Base-by-base conservation (phyloP, 1,140 invertebrate species). In the Aphidius ervi region DNA sequence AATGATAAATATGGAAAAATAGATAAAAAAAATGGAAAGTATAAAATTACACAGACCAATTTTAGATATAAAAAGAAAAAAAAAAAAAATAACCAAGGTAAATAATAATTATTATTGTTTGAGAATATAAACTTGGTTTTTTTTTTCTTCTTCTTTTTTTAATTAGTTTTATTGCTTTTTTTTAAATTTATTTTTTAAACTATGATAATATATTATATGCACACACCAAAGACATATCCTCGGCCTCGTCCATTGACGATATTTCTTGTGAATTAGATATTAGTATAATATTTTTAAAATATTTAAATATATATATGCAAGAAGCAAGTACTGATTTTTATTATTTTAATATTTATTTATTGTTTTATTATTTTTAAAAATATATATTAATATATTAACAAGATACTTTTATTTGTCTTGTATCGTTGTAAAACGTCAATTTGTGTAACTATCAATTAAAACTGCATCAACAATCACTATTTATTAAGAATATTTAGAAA, bases 401-500 rank as follows among this genome's bases (percentile, higher is more conserved):
- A 40, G 31, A 58, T 62, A 55, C 58, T 50, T 45, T 58, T 53
- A 48, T 58, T 59, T 56, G 59, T 54, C 48, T 58, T 60, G 52
- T 61, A 47, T 61, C 47, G 53, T 55, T 62, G 59, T 63, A 49
- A 62, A 57, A 61, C 57, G 60, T 65, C 60, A 62, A 62, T 65
- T 62, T 56, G 45, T 60, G 56, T 63, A 58, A 52, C 43, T 59
- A 63, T 58, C 43, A 64, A 65, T 59, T 37, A 62, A 58, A 63
- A 58, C 61, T 71, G 68, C 67, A 71, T 70, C 41, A 67, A 66
- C 70, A 76, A 73, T 75, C 70, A 73, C 66, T 73, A 74, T 70
- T 70, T 72, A 59, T 65, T 75, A 74, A 75, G 70, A 31, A 31
- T 31, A 31, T 31, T 31, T 3, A 31, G 1, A 31, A 31, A 31